Conservation (phyloP, 1,140 invertebrate species). For the Metopolophium dirhodum region DNA sequence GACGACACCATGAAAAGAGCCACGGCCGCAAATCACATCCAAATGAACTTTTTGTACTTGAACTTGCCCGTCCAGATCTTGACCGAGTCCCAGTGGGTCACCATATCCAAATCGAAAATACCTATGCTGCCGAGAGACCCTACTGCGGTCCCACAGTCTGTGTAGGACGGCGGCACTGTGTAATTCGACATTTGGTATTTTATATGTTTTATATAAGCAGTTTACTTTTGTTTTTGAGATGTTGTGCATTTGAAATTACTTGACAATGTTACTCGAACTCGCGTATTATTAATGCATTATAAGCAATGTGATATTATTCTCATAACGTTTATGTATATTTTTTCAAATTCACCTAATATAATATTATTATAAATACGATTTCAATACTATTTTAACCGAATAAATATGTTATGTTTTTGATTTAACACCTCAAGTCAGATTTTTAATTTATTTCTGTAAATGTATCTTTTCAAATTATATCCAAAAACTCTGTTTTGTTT, state of each 20-base stretch:
- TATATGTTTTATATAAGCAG: background rate
- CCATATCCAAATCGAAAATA: background rate
- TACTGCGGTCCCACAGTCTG: no score
- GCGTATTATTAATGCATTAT: background rate
- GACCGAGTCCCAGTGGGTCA: background rate
- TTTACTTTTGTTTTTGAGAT: background rate
- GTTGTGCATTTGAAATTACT: background rate
- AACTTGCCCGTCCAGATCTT: background rate
- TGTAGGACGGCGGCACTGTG: background rate
- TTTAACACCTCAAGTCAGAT: background rate
- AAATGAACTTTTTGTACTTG: background rate
- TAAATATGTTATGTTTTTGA: background rate
- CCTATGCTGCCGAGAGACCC: fast-evolving
- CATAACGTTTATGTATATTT: background rate
- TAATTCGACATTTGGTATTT: background rate
- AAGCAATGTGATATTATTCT: background rate
- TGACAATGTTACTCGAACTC: background rate
- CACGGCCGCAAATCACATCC: no score
- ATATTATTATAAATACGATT: background rate
- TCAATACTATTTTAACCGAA: background rate
- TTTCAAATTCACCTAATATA: background rate
- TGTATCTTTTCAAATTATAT: no score
- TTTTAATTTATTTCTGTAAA: background rate
- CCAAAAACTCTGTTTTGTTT: background rate
- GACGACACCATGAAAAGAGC: background rate